Base-by-base conservation (phyloP, 1,140 invertebrate species). In the Lucilia cuprina region DNA sequence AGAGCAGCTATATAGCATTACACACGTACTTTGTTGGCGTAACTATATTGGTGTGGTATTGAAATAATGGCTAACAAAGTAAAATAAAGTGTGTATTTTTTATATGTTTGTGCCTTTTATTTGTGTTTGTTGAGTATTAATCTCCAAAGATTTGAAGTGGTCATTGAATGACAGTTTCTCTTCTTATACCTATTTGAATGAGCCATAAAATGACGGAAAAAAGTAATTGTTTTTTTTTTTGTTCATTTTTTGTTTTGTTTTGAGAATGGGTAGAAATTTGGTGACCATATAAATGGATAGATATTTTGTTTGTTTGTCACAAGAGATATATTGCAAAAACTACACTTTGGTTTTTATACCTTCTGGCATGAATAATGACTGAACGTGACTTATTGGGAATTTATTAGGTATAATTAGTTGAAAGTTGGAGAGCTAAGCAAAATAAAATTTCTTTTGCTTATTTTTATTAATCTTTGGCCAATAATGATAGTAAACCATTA, bases 81-180 rank as follows among this genome's bases (percentile, higher is more conserved):
- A 55, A 55, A 55, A 55, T 17, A 55, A 55, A 17, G 50, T 55
- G 17, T 55, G n/a, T n/a, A n/a, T 55, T 55, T 55, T 12, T 17
- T 55, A 55, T 55, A 4, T 55, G 9, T 35, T 75, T 34, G 8
- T 35, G 8, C 8, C 60, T 70, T 70, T 70, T 35, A 34, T 35
- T 34, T 75, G 35, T 49, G 41, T 9, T 75, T 47, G 75, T 80
- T 47, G 77, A 80, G 77, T 80, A 80, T 80, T 80, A 80, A 80
- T 80, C 77, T 80, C 77, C 21, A 50, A 80, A 80, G 77, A 80
- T 80, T 80, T 80, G 77, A 80, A 80, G 77, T 80, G 77, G 77
- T 80, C 77, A 80, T 80, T 80, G 77, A 80, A 80, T 80, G 77
- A 80, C 77, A 80, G 77, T 80, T 80, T 70, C n/a, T 80, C n/a